Evolutionary conservation across 2,113 vertebrate genomes (phyloP), one percentile per base, ranked within the genome.

Genomic region (Brachyhypopomus gauderio): DNA sequence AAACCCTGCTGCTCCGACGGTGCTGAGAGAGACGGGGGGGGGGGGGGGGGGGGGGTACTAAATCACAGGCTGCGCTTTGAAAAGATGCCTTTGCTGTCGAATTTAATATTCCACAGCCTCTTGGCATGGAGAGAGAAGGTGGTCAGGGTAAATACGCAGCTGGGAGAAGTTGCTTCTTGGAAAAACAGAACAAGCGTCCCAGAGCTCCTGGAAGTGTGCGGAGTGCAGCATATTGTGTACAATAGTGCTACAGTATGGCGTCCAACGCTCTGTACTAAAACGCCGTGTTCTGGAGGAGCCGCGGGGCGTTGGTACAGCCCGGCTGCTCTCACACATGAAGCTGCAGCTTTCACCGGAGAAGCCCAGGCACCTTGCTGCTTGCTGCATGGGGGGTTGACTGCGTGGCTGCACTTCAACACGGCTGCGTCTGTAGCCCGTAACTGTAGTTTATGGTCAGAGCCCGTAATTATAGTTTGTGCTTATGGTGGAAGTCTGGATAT

Each of bases 391-490:
- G 3, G 30, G 30, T 30, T n/a, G n/a, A n/a, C n/a, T n/a, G n/a
- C n/a, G n/a, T n/a, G n/a, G n/a, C n/a, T n/a, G n/a, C n/a, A n/a
- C n/a, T n/a, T n/a, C n/a, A n/a, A n/a, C n/a, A n/a, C n/a, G n/a
- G n/a, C 30, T 30, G 30, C 30, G 14, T 52, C 12, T 52, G 12
- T 14, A 14, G 45, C 45, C 45, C 12, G 45, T 14, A 52, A 52
- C 72, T 55, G 27, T 36, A 55, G 48, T 69, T 80, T 63, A 56
- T 17, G 34, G 19, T 20, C 30, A 3, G 30, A 30, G 30, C 30
- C 22, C 14, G 41, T 45, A 55, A 71, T 77, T 55, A n/a, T 36
- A 55, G 48, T 74, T 80, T 63, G 56, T 17, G 34, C 23, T 20
- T 7, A 27, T 5, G 67, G 48, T 69, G 14, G 38, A 20, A 36